phyloP scores from a whole-genome alignment of 2,888 invertebrate species.

The Lumbricus terrestris region DNA sequence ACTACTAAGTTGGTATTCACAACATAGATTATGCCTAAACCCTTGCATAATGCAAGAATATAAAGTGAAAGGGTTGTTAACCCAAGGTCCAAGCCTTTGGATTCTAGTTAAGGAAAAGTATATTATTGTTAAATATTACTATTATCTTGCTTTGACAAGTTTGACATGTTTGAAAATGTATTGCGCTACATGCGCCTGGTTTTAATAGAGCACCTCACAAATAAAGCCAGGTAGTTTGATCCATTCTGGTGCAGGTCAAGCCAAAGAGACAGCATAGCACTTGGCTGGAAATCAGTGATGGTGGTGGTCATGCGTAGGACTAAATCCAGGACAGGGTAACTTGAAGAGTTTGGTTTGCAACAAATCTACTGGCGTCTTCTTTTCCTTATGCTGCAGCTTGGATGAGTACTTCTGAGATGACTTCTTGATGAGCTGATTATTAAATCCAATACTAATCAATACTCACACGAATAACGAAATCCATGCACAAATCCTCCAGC shows the following conservation, averaged over 20 bases:
- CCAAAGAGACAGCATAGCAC: too few relatives aligned
- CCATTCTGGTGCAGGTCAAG: too few relatives aligned
- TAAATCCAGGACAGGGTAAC: too few relatives aligned
- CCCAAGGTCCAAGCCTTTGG: not conserved
- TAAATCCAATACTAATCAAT: not conserved
- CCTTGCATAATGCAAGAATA: not conserved
- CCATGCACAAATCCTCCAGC: conserved; percentile 63
- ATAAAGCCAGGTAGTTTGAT: too few relatives aligned
- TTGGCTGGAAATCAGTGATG: too few relatives aligned
- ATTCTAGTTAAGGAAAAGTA: not conserved
- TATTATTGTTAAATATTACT: not conserved
- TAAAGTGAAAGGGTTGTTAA: not conserved
- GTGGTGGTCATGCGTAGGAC: too few relatives aligned
- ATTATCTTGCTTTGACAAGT: not conserved
- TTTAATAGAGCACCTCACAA: too few relatives aligned
- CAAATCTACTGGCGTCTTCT: not conserved
- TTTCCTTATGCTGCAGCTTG: not conserved
- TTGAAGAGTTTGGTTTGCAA: not conserved
- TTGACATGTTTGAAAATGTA: too few relatives aligned
- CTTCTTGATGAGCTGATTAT: not conserved
- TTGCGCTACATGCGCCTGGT: too few relatives aligned
- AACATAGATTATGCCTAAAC: not conserved
- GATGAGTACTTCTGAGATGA: not conserved
- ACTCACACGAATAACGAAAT: conserved; percentile 60
- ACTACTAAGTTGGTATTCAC: not conserved